Percentiles rank a stretch among this genome's conserved stretches.
Conservation (phyloP, 2,888 invertebrate species). For the Halictus quadricinctus region DNA sequence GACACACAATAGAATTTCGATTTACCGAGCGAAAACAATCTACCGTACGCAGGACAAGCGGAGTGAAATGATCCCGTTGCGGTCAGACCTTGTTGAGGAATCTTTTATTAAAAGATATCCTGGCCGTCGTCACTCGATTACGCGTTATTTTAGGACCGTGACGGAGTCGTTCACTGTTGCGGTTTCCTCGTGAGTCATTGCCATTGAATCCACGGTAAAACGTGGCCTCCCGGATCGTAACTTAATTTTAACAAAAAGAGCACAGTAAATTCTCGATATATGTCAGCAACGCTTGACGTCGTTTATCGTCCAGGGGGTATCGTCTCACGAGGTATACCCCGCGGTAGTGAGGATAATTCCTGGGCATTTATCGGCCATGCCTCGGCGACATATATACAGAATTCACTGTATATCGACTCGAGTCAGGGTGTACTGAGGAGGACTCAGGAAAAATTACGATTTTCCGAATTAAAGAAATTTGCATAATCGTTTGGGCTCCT, state of each 20-base stretch:
- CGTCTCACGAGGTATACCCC: no score
- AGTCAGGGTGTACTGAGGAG: no score
- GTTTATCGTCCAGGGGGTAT: no score
- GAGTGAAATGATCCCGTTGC: not conserved
- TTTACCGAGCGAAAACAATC: not conserved
- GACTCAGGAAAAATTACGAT: no score
- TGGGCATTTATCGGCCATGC: no score
- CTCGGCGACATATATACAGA: no score
- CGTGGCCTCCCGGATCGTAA: not conserved
- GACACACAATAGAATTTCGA: constrained; percentile 1
- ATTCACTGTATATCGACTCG: no score
- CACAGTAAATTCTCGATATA: no score
- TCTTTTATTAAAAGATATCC: not conserved
- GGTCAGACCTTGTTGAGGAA: not conserved
- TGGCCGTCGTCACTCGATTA: not conserved
- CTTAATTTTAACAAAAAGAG: not conserved
- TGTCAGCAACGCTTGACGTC: no score
- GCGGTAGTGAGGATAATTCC: no score
- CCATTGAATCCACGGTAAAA: not conserved
- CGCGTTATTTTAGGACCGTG: not conserved
- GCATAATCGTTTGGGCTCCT: no score
- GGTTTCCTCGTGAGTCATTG: not conserved
- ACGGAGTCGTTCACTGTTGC: not conserved
- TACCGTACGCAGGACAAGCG: not conserved
- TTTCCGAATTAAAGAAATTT: no score